Base-by-base conservation (phyloP, 2,113 vertebrate species). In the Hemiscyllium ocellatum region DNA sequence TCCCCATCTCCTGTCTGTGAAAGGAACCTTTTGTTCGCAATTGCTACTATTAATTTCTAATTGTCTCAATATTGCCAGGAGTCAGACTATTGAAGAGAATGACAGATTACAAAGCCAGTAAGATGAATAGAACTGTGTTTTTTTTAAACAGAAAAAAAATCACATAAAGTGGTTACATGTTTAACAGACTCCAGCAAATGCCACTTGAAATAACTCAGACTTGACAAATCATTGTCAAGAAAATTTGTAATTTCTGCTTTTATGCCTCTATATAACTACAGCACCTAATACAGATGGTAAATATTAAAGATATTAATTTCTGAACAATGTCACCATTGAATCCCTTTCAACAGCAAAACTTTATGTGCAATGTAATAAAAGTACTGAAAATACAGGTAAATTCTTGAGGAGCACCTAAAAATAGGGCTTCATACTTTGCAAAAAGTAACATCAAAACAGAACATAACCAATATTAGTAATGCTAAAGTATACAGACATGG, bases 41-140 rank as follows among this genome's bases (percentile, higher is more conserved):
- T 93, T 93, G 65, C 89, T 66, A 65, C 89, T 66, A 66, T 93
- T 93, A 93, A 93, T 93, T 93, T 65, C n/a, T 93, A 93, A 93
- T 68, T 93, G 29, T 93, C 89, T 93, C 89, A 93, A 61, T 37
- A 68, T 93, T 66, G 61, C 89, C 89, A 93, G 89, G 33, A 33
- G 61, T n/a, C 61, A 37, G 33, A 37, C 17, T 37, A n/a, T n/a
- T 66, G 17, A 65, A 61, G 61, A 61, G 52, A 90, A 90, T 90
- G 87, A 61, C 29, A 90, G 61, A 61, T 90, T 90, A 65, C 87
- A 90, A 90, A 61, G 29, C 52, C 87, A 65, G 10, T 61, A 15
- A 56, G 56, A n/a, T 90, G 52, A 90, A 90, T n/a, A 90, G 52
- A 65, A 29, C 87, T 90, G 52, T 61, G 15, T 61, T 90, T 90